phyloP scores from a whole-genome alignment of 2,113 vertebrate species.

The Callipepla californica region DNA sequence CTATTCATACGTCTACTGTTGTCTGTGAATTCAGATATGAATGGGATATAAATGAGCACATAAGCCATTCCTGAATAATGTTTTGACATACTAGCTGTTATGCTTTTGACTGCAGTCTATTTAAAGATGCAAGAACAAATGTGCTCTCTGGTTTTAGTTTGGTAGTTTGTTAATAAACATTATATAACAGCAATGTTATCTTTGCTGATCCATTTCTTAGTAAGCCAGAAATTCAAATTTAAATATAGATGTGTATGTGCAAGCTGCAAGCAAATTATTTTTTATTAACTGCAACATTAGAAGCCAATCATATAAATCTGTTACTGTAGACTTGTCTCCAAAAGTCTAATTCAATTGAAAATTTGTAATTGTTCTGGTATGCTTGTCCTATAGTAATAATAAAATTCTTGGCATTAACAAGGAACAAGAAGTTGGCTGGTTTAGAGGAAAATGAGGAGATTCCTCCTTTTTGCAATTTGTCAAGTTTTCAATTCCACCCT shows the following conservation, averaged over 20 bases:
- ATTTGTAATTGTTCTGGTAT: slow-evolving; percentile 11
- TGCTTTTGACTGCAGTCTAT: fast-evolving
- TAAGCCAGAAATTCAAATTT: neutral
- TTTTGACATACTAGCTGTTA: neutral
- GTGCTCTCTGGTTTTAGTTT: neutral
- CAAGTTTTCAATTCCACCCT: neutral
- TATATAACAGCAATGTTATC: neutral
- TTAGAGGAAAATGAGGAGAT: neutral
- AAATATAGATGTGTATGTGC: neutral
- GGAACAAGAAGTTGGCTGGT: neutral
- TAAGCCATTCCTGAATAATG: neutral
- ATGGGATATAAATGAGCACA: neutral
- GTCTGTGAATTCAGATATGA: neutral
- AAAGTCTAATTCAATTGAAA: slow-evolving; percentile 20
- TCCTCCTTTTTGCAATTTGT: neutral
- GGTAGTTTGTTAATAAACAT: slow-evolving; percentile 9
- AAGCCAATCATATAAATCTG: slow-evolving; percentile 14
- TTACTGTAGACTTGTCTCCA: neutral
- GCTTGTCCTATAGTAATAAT: slow-evolving; percentile 1
- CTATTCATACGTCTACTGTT: neutral
- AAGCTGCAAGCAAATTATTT: slow-evolving; percentile 36
- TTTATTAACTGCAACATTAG: slow-evolving; percentile 43
- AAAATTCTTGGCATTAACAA: neutral
- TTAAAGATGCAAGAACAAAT: neutral
- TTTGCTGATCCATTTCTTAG: neutral